Evolutionary conservation across 2,888 invertebrate genomes (phyloP).

Genomic region (Agrypnus murinus): DNA sequence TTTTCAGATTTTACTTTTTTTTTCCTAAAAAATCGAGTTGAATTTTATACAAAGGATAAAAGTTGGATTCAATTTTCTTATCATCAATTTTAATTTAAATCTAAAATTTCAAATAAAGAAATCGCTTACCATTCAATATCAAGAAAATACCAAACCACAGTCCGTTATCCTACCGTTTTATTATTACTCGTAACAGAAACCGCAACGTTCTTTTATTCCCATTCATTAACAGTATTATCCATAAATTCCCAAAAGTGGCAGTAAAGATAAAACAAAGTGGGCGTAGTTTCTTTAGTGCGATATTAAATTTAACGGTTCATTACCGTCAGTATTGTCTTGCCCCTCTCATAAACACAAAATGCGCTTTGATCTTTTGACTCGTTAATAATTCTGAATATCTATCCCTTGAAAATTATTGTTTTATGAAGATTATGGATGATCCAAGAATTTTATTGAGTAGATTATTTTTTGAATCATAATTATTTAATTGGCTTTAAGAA

Average conservation of each 20-base stretch:
- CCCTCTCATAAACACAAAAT: constrained; percentile 1
- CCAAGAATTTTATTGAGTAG: background rate
- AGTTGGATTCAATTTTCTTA: too few species aligned
- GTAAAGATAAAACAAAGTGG: constrained; percentile 17
- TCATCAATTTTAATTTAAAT: too few species aligned
- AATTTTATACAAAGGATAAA: too few species aligned
- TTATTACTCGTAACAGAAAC: constrained; percentile 3
- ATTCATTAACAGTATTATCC: constrained; percentile 12
- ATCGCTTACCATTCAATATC: too few species aligned
- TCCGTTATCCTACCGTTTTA: background rate
- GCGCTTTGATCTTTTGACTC: constrained; percentile 6
- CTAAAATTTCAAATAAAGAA: too few species aligned
- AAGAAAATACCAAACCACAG: too few species aligned
- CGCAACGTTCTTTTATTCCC: constrained; percentile 1
- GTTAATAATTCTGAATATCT: background rate
- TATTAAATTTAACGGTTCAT: constrained; percentile 15
- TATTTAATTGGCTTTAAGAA: too few species aligned
- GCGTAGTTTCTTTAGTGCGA: constrained; percentile 12
- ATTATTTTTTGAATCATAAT: too few species aligned
- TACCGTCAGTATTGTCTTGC: constrained; percentile 6
- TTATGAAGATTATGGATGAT: background rate
- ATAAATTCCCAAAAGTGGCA: constrained; percentile 16
- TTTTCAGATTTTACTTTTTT: too few species aligned
- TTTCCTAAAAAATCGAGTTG: too few species aligned
- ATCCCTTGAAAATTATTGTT: constrained; percentile 2